Base-by-base conservation (phyloP, 2,888 invertebrate species). In the Caenorhabditis angaria region DNA sequence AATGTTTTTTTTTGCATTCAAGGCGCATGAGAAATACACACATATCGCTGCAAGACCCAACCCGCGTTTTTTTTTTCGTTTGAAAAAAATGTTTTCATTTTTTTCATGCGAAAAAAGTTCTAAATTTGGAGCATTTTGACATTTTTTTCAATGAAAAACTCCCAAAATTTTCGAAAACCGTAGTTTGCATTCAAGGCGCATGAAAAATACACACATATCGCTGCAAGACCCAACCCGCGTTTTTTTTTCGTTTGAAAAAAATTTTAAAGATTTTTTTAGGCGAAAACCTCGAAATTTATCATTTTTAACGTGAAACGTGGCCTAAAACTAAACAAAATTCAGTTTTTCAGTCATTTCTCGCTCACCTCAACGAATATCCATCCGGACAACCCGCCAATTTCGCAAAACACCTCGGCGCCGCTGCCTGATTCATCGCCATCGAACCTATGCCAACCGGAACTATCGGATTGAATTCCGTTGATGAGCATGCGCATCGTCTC, bases 351-450 rank as follows among this genome's bases (percentile, higher is more conserved):
- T n/a, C n/a, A n/a, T n/a, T n/a, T n/a, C n/a, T n/a, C n/a, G 28
- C 12, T 6, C 12, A 62, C 62, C 56, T 62, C 56, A 62, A 62
- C 27, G 62, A 62, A 47, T 55, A 54, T 27, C 56, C 62, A n/a
- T 27, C 25, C 55, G 62, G 62, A 62, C 62, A 62, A 18, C 62
- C 62, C 1, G 56, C 41, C 2, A 55, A 28, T 14, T 14, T 41
- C 41, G 41, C 10, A 41, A 41, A 41, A 41, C 41, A 41, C 18
- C 41, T 41, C 18, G 41, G 14, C 41, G 41, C 10, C 41, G 14
- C 14, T 22, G 22, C 27, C 50, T 22, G 57, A n/a, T 22, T 56
- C 27, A 28, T 51, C 47, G 27, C 47, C n/a, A 24, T 50, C 47
- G 10, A 35, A 20, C 6, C 32, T 55, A 65, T 58, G 10, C 64